These are phyloP conservation scores for Poecilia wingei DNA, from an alignment of 2,797 vertebrate genomes.

Conservation along the genomic window DNA sequence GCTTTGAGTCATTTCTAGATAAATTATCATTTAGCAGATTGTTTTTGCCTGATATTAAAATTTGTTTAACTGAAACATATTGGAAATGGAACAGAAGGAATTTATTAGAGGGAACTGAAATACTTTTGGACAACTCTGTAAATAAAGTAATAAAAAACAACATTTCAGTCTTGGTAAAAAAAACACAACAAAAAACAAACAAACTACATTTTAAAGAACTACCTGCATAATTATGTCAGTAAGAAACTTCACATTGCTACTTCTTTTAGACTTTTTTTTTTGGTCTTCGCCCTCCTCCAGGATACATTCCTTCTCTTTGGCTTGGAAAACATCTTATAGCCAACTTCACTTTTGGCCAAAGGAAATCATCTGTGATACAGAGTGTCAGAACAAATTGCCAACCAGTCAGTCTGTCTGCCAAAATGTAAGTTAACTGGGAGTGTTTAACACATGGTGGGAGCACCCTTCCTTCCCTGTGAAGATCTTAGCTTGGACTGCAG, in stretches of 20 bases:
- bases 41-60: not conserved
- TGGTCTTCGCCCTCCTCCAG: not conserved
- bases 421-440: slow-evolving; percentile 22
- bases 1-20: not conserved
- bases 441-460: slow-evolving; percentile 29
- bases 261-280: slow-evolving; percentile 7
- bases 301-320: slow-evolving; percentile 13
- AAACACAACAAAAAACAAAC: not conserved
- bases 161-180: slow-evolving; percentile 5
- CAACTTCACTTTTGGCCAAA: slow-evolving; percentile 10
- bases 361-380: slow-evolving; percentile 13
- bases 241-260: slow-evolving; percentile 23
- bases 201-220: slow-evolving; percentile 34
- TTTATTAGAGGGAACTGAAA: not conserved
- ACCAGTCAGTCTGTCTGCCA: slow-evolving; percentile 19
- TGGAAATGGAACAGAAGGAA: not conserved
- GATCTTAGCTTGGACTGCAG: slow-evolving; percentile 26
- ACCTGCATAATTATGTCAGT: slow-evolving; percentile 14
- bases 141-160: slow-evolving; percentile 5
- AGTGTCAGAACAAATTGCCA: slow-evolving; percentile 7
- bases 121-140: not conserved
- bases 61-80: not conserved
- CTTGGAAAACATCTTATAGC: not conserved
- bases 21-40: not conserved
- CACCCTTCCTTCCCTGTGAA: not conserved